A percentile compares a stretch with the other conserved stretches of the same genome.
phyloP scores from a whole-genome alignment of 2,113 vertebrate genomes.

The Mesitornis unicolor region DNA sequence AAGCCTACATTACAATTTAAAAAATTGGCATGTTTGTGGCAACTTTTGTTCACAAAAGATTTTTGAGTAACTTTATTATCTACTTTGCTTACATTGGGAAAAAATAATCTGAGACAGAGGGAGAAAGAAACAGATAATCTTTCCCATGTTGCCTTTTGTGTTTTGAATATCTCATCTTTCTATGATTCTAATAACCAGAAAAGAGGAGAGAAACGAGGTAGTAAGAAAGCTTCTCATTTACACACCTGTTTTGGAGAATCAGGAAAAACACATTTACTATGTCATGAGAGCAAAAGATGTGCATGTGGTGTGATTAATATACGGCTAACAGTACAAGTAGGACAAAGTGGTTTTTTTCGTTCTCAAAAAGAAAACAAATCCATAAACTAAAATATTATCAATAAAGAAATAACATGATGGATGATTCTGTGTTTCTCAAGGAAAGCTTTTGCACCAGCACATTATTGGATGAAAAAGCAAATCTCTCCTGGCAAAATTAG shows the following conservation, averaged over 20 bases:
- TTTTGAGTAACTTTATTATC: background rate
- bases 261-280: background rate
- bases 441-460: background rate
- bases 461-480: background rate
- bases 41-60: background rate
- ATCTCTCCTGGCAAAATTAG: background rate
- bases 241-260: background rate
- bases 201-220: background rate
- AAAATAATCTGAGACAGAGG: background rate
- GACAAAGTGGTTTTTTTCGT: background rate
- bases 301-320: background rate
- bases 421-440: background rate
- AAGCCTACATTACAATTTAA: background rate
- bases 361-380: background rate
- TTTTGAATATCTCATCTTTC: background rate
- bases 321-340: background rate
- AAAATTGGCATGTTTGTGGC: accelerated
- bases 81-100: background rate
- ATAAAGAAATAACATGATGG: background rate
- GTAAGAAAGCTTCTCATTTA: background rate
- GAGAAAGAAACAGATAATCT: background rate
- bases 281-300: background rate
- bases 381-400: background rate
- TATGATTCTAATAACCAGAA: background rate
- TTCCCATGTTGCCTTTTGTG: background rate